A percentile compares a stretch with the other conserved stretches of the same genome.
Conservation (phyloP, 2,113 vertebrate species). For the Podilymbus podiceps region DNA sequence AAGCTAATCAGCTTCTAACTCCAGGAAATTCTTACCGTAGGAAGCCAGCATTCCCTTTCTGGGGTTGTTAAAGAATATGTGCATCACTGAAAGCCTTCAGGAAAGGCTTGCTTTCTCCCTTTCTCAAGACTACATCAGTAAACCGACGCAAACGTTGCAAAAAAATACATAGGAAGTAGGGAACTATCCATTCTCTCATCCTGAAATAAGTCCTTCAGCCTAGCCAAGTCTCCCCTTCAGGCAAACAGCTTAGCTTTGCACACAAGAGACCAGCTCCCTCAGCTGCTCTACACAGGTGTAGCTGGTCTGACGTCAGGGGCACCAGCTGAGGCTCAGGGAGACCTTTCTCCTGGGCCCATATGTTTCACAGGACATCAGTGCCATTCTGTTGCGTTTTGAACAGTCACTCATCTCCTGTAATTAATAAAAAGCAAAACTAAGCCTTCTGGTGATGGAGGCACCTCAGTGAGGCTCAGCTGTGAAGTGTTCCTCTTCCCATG, state of each 20-base stretch:
- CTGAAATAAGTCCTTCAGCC: not conserved
- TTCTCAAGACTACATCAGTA: not conserved
- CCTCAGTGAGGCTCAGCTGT: rapidly evolving
- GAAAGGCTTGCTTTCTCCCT: not conserved
- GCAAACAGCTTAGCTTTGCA: not conserved
- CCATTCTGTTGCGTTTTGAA: not conserved
- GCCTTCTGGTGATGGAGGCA: not conserved
- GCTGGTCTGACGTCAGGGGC: not conserved
- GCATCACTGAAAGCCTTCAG: not conserved
- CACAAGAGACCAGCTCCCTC: not conserved
- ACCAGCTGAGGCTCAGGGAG: not conserved
- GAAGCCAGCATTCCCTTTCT: not conserved
- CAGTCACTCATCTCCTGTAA: not conserved
- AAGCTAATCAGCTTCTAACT: not conserved
- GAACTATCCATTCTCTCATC: not conserved
- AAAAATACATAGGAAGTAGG: not conserved
- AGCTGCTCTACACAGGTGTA: not conserved
- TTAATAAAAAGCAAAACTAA: not conserved
- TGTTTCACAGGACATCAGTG: not conserved
- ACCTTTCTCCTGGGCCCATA: not conserved
- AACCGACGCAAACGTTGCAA: not conserved
- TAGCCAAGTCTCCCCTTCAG: not conserved
- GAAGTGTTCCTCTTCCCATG: not conserved
- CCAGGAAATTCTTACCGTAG: not conserved
- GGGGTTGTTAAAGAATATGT: not conserved